Base-by-base conservation (phyloP, 2,113 vertebrate genomes). In the Sclerurus mexicanus region DNA sequence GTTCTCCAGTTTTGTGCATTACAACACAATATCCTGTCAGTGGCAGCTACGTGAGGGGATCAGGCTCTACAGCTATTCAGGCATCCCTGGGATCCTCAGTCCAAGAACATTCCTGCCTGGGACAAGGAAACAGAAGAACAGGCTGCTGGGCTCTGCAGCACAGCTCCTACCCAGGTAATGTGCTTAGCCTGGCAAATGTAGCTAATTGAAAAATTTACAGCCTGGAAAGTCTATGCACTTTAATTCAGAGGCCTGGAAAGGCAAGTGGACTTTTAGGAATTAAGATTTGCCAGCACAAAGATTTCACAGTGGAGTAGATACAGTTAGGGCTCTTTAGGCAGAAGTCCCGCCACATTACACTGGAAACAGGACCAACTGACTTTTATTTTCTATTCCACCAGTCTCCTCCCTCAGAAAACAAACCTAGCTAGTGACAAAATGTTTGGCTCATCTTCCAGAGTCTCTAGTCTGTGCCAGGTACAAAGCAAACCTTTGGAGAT, bases 321-420 rank as follows among this genome's bases (percentile, higher is more conserved):
- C 3, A n/a, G 20, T 10, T 4, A 71, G 25, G 42, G 64, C 42
- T n/a, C n/a, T 37, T 59, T 24, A 37, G 16, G n/a, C 4, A 81
- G 47, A 94, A 87, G 63, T 60, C 35, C 27, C 52, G 78, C 27
- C 28, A 49, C 1, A 3, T 17, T 6, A 63, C 30, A 87, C 19
- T 3, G 19, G 33, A 33, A 85, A 52, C 19, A 74, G 17, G 33
- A 69, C 11, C 10, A 14, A 37, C 0, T 1, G 4, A 39, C 24
- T 82, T 67, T 0, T 3, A 12, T 84, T 58, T 87, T 85, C 93
- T 87, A 35, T 74, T 90, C 31, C 37, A 64, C 31, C 27, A 73
- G 37, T 18, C 82, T 87, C 33, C 33, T 85, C 82, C 67, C 28
- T 76, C 92, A 93, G 66, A 71, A 90, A 82, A 89, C 14, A 81